Base-by-base conservation (phyloP, 2,113 vertebrate species). In the Choloepus hoffmanni region DNA sequence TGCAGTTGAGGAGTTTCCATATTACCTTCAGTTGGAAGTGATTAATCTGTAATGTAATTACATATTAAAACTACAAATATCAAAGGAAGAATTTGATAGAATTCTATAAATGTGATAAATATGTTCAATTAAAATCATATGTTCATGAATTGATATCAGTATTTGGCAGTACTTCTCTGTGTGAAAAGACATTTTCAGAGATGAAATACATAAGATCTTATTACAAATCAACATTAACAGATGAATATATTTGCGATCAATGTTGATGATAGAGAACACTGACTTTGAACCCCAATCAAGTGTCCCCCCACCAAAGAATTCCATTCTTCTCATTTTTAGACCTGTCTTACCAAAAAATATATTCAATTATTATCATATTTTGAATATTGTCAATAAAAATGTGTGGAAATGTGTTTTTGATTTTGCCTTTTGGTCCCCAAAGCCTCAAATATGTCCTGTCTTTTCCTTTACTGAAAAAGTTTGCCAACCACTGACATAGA, bases 101-200 rank as follows among this genome's bases (percentile, higher is more conserved):
- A 88, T 13, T 85, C 26, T 72, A 24, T 68, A 95, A 78, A 36
- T 36, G 76, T 48, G 40, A 91, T 89, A 74, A 89, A 33, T 86
- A 79, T 68, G 24, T 21, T 87, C 70, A 89, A 60, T 92, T 95
- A 90, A 96, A 91, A 89, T 73, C 55, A 83, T 65, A 67, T 87
- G n/a, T 36, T 95, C 19, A 70, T 90, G 53, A 96, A 79, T 48
- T 85, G n/a, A 19, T 81, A 92, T 73, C n/a, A 74, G 74, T 87
- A 53, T 81, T 93, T 79, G 40, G n/a, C 7, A 83, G 77, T 79
- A 90, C 48, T 94, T 92, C 72, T 72, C 73, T 77, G 43, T 76
- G 53, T 87, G 60, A 94, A 86, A 94, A 93, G 43, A 62, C 24
- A 65, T 88, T 96, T 83, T 89, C 78, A 85, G 92, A 79, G 21